Evolutionary conservation across 2,797 vertebrate genomes (phyloP), one percentile per base, ranked within the genome.

Genomic region (Odontamblyopus rebecca): DNA sequence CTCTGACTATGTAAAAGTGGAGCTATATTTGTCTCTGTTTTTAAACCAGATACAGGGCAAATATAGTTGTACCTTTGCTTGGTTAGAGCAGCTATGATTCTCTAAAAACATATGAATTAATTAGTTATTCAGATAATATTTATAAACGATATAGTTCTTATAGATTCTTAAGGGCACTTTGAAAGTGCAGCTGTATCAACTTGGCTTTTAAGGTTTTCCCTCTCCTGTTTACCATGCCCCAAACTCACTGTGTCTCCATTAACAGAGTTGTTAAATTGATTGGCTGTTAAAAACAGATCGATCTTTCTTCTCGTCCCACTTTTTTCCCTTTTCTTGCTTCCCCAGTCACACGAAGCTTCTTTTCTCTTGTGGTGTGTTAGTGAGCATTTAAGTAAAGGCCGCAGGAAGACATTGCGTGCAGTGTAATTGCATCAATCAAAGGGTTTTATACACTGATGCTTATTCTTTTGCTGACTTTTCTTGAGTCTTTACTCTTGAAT

Each of bases 231-330:
- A 74, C 76, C 68, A 41, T 71, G 81, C 44, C 86, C 87, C 80
- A 79, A 84, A 91, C 89, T 77, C 76, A 32, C 87, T 12, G 72
- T 87, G 86, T 89, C 85, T 92, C 91, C 92, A 92, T 93, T 93
- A 92, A 89, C 87, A 81, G 85, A 89, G 83, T 86, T 93, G 92
- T 93, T 86, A 82, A 87, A 93, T 93, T 91, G 91, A 92, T 91
- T 85, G 87, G 84, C 83, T 89, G 84, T 87, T 92, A 89, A 82
- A 89, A 93, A 91, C 85, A 77, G 80, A 89, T 92, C 89, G 76
- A 93, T 91, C 50, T 67, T 60, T 69, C 77, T 73, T 80, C 85
- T 85, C 71, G 79, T 78, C 82, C 72, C 82, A 73, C 72, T 78
- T 51, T 51, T 69, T 67, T 62, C 60, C 23, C 48, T 63, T 72